Conservation (phyloP, 2,888 invertebrate species). For the Ichneumoninae sp. region DNA sequence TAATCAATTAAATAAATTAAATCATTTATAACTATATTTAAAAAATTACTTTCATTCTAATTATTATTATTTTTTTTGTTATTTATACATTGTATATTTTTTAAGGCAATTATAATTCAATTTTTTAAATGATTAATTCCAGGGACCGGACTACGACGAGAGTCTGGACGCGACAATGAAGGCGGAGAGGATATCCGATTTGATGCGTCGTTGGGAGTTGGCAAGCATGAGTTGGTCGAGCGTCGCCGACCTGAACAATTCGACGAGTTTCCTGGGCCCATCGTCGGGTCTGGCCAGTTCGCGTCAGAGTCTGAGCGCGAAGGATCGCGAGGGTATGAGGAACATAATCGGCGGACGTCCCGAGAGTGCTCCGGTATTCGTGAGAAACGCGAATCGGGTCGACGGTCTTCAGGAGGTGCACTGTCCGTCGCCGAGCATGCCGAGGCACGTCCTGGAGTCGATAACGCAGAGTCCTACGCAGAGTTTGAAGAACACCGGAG, state of each 20-base stretch:
- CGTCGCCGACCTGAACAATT: slow-evolving; percentile 73
- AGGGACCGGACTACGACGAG: slow-evolving; percentile 95
- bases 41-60: no score
- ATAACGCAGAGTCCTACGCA: slow-evolving; percentile 82
- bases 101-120: not conserved
- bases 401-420: slow-evolving; percentile 79
- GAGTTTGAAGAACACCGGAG: slow-evolving; percentile 74
- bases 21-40: no score
- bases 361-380: slow-evolving; percentile 80
- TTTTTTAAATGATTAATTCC: slow-evolving; percentile 68
- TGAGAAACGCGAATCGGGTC: slow-evolving; percentile 78
- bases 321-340: slow-evolving; percentile 81
- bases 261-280: slow-evolving; percentile 59
- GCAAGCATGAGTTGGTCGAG: slow-evolving; percentile 86
- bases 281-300: slow-evolving; percentile 68
- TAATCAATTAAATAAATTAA: not conserved
- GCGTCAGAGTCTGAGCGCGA: slow-evolving; percentile 74
- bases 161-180: slow-evolving; percentile 88
- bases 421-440: slow-evolving; percentile 80
- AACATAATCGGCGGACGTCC: slow-evolving; percentile 82
- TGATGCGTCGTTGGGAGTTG: slow-evolving; percentile 92
- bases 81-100: no score
- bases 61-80: no score
- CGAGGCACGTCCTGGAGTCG: slow-evolving; percentile 81
- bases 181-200: slow-evolving; percentile 88